Percentiles rank a stretch among this genome's conserved stretches.
Evolutionary conservation across 2,888 invertebrate species (phyloP).

Genomic region (Cenopis cana): DNA sequence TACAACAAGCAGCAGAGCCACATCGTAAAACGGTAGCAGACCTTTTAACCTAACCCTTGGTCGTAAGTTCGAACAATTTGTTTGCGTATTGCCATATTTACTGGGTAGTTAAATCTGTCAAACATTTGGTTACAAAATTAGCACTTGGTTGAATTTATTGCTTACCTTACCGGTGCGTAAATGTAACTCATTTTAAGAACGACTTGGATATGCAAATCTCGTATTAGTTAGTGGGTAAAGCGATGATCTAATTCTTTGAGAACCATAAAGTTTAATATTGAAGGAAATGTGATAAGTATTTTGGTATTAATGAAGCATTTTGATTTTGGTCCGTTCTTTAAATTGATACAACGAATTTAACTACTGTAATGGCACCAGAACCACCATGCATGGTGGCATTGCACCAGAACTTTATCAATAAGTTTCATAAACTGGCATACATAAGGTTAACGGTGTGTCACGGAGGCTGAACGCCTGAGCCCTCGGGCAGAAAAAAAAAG

Average conservation of each 20-base stretch:
- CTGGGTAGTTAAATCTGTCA: not conserved
- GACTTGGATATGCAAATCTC: not conserved
- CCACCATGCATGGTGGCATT: too few species aligned
- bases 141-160: not conserved
- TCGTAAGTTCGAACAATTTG: conserved; percentile 9
- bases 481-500: conserved; percentile 61
- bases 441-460: conserved; percentile 75
- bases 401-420: conserved; percentile 27
- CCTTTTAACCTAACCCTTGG: conserved; percentile 14
- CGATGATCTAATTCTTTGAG: not conserved
- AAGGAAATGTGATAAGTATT: not conserved
- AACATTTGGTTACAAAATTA: conserved; percentile 7
- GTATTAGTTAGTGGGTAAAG: too few species aligned
- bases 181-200: not conserved
- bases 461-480: conserved; percentile 66
- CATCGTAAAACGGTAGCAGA: conserved; percentile 17
- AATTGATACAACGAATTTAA: too few species aligned
- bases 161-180: conserved; percentile 2
- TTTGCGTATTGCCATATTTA: not conserved
- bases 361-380: too few species aligned
- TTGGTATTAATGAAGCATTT: not conserved
- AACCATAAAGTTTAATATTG: not conserved
- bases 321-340: too few species aligned
- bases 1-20: not conserved
- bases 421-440: conserved; percentile 18